Evolutionary conservation across 2,113 vertebrate genomes (phyloP), one percentile per base, ranked within the genome.

Genomic region (Vanacampus margaritifer): DNA sequence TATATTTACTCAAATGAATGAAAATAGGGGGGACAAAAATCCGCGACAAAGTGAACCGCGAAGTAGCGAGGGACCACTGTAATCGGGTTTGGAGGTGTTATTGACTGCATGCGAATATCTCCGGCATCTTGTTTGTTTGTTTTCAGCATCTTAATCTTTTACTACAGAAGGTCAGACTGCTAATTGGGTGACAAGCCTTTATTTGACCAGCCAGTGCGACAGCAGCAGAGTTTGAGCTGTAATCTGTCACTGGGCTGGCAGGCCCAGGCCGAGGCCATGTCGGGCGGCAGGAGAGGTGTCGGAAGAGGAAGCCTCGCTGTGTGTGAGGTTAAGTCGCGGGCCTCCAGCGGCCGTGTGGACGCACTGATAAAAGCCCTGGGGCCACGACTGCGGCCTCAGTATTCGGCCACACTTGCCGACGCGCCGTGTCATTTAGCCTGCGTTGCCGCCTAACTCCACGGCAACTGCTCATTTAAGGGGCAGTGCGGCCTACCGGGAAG

Each of bases 401-500:
- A 58, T 86, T 88, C 74, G 86, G 90, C 90, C 90, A 88, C 90
- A 90, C 85, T 90, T 69, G 75, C 88, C 83, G 82, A 86, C 78
- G 71, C 82, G 89, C 85, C 83, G 84, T 92, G 89, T 91, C 83
- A 92, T 92, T 92, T 91, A 88, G 87, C 74, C 88, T 78, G 74
- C 86, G 79, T 79, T 88, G 89, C 84, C 87, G 86, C 85, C 88
- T 86, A 86, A 89, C 88, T 86, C 79, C 86, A 77, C 79, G 76
- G 82, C 83, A 90, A 91, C 87, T 91, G 88, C 90, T 91, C 87
- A 90, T 91, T 91, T 90, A 88, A 88, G 86, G 88, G 90, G 87
- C 88, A 90, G 80, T 89, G 89, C 80, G 88, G 90, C 81, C 89
- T 86, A 86, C 87, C 84, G 83, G 78, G 79, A 85, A 73, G 78